Evolutionary conservation across 2,113 vertebrate genomes (phyloP).

Genomic region (Callipepla californica): DNA sequence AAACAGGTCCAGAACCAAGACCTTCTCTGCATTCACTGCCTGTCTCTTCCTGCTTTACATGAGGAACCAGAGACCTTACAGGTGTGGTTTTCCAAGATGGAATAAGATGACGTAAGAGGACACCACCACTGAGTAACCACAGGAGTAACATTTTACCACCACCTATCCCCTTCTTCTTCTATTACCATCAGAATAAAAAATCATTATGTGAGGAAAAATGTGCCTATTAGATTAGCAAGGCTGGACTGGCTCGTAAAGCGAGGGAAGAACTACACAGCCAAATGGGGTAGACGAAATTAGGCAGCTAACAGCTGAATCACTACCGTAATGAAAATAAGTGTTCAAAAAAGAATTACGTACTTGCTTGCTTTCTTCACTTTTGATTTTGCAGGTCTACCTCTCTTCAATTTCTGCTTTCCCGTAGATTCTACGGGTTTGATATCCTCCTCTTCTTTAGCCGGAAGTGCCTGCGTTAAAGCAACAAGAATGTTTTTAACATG

Average conservation of each 20-base stretch:
- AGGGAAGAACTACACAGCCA: neutral
- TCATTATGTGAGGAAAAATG: neutral
- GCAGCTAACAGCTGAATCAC: neutral
- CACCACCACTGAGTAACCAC: neutral
- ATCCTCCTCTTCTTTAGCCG: constrained; percentile 57
- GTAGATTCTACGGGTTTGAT: constrained; percentile 4
- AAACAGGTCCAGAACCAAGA: neutral
- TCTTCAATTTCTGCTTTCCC: constrained; percentile 63
- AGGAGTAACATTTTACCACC: neutral
- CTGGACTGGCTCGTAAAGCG: neutral
- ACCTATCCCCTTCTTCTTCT: neutral
- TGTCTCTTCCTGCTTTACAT: neutral
- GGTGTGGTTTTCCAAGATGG: neutral
- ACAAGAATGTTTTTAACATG: neutral
- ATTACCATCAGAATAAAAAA: neutral
- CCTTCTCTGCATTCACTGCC: neutral
- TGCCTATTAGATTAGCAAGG: neutral
- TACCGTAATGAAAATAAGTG: neutral
- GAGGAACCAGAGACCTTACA: neutral
- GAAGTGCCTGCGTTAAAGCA: constrained; percentile 60
- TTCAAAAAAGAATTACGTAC: constrained; percentile 41
- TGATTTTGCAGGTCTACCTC: constrained; percentile 56
- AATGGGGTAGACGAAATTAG: neutral
- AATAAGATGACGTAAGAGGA: neutral
- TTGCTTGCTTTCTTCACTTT: constrained; percentile 66